phyloP scores from a whole-genome alignment of 2,888 invertebrate species.

The Andrena flavipes region DNA sequence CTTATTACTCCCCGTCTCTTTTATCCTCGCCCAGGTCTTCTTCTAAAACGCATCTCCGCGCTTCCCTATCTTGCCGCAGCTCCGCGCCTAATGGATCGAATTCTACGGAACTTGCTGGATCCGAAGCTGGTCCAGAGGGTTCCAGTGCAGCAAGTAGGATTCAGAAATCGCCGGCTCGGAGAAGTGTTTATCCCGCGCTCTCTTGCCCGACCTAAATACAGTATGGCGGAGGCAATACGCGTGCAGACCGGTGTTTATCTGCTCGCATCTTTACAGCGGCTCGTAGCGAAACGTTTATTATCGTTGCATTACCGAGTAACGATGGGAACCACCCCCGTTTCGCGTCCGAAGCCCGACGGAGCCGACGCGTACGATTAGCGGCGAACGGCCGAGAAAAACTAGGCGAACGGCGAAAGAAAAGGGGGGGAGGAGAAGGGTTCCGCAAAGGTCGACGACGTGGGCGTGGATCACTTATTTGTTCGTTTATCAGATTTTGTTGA shows the following conservation, averaged over 20 bases:
- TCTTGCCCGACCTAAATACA: conserved; percentile 46
- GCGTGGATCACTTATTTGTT: conserved; percentile 69
- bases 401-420: not conserved
- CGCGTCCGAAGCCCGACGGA: not conserved
- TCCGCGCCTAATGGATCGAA: too few relatives aligned
- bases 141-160: not conserved
- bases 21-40: not conserved
- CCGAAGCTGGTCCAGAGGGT: not conserved
- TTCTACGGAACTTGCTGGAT: too few relatives aligned
- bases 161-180: not conserved
- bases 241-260: conserved; percentile 20
- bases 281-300: conserved; percentile 29
- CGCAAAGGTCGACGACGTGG: conserved; percentile 14
- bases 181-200: conserved; percentile 22
- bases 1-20: not conserved
- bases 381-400: too few relatives aligned
- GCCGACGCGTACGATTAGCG: not conserved
- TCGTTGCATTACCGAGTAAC: conserved; percentile 3
- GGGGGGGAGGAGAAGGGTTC: too few relatives aligned
- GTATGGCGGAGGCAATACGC: conserved; percentile 16
- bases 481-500: conserved; percentile 77
- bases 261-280: conserved; percentile 1
- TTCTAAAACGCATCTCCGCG: not conserved
- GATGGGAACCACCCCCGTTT: not conserved
- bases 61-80: not conserved